These are phyloP conservation scores for Lapara coniferarum DNA, from an alignment of 2,888 invertebrate species.

Conservation along the genomic window DNA sequence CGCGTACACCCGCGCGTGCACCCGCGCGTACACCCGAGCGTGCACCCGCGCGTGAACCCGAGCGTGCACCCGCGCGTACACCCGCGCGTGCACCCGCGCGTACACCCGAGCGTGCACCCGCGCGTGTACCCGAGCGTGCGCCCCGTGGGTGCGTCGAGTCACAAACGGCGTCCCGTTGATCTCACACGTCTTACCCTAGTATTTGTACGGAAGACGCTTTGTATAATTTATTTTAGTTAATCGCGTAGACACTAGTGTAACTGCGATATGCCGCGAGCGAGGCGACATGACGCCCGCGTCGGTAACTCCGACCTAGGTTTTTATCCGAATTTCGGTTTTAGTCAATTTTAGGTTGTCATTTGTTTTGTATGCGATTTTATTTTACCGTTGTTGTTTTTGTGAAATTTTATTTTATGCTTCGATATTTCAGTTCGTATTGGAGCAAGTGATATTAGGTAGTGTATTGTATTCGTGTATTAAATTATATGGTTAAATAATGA, in stretches of 20 bases:
- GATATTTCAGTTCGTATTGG: conserved; percentile 51
- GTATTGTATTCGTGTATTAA: conserved; percentile 56
- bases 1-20: too few relatives aligned
- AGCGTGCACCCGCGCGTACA: too few relatives aligned
- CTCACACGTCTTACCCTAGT: conserved; percentile 61
- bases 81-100: too few relatives aligned
- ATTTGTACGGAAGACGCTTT: conserved; percentile 44
- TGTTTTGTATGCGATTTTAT: conserved; percentile 72
- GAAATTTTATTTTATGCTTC: conserved; percentile 76
- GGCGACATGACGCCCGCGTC: background rate
- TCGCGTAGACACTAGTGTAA: background rate
- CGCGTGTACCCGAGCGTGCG: too few relatives aligned
- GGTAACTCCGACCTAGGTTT: conserved; percentile 37
- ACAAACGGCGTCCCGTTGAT: conserved; percentile 45
- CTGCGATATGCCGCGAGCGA: background rate
- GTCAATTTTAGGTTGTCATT: conserved; percentile 64
- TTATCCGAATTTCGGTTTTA: conserved; percentile 54
- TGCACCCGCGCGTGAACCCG: too few relatives aligned
- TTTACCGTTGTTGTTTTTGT: conserved; percentile 75
- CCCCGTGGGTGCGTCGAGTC: conserved; percentile 2
- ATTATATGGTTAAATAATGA: conserved; percentile 44
- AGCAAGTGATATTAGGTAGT: conserved; percentile 79
- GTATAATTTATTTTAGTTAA: conserved; percentile 37
- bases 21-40: too few relatives aligned
- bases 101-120: too few relatives aligned